Evolutionary conservation across 2,113 vertebrate genomes (phyloP).

Genomic region (Psittacus erithacus): DNA sequence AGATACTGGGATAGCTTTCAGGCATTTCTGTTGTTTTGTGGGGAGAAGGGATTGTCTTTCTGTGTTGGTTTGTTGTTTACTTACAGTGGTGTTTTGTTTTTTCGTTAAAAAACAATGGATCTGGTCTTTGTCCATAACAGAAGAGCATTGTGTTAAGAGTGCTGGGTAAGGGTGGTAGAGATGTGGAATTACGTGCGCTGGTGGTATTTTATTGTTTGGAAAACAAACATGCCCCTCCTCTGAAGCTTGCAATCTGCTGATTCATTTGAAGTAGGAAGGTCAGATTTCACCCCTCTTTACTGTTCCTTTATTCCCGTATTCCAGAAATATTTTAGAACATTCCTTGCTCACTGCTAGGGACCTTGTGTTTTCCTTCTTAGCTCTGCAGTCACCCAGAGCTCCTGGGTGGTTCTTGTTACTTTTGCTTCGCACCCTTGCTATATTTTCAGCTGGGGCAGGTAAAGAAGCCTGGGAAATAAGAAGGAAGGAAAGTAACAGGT

Average conservation of each 20-base stretch:
- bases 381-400: neutral
- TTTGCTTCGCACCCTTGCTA: neutral
- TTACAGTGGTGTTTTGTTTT: neutral
- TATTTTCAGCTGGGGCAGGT: neutral
- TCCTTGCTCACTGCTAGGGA: neutral
- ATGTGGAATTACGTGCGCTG: neutral
- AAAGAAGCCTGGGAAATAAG: neutral
- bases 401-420: neutral
- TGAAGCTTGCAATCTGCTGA: neutral
- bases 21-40: neutral
- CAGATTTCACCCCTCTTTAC: neutral
- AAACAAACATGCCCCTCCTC: neutral
- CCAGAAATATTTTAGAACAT: neutral
- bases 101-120: neutral
- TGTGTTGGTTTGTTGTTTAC: neutral
- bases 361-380: neutral
- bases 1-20: fast-evolving
- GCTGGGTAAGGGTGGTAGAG: neutral
- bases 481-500: neutral
- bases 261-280: neutral
- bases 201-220: neutral
- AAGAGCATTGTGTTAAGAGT: neutral
- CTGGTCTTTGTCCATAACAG: neutral
- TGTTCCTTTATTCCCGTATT: neutral
- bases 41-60: neutral